Evolutionary conservation across 1,140 invertebrate species (phyloP).

Genomic region (Aphaenogaster rudis): DNA sequence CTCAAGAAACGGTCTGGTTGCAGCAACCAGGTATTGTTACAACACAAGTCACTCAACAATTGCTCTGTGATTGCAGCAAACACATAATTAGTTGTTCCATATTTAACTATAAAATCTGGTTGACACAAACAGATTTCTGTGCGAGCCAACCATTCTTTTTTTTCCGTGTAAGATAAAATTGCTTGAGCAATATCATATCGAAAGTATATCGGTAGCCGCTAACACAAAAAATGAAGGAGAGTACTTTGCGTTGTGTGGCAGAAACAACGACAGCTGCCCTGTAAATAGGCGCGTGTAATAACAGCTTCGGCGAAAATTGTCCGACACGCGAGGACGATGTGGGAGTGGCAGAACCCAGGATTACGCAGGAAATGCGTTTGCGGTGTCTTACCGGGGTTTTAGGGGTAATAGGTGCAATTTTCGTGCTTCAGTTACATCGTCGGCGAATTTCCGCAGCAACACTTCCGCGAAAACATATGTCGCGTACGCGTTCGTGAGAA

Average conservation of each 20-base stretch:
- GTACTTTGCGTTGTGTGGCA: background rate
- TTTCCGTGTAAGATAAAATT: background rate
- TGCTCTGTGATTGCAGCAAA: no score
- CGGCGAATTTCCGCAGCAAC: conserved; percentile 32
- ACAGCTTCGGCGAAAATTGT: conserved; percentile 35
- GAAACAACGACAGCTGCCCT: conserved; percentile 38
- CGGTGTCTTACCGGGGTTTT: conserved; percentile 20
- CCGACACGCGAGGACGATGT: conserved; percentile 43
- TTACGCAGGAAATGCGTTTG: conserved; percentile 52
- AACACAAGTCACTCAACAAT: no score
- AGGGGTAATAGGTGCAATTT: conserved; percentile 49
- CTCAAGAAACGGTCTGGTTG: no score
- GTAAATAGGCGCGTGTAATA: conserved; percentile 43
- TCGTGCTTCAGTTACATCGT: conserved; percentile 28
- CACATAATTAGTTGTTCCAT: no score
- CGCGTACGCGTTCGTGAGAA: conserved; percentile 21
- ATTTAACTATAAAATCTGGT: no score
- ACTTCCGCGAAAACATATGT: conserved; percentile 10
- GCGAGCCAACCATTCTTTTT: no score
- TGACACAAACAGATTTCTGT: no score
- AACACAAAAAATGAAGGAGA: background rate
- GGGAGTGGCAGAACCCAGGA: conserved; percentile 22
- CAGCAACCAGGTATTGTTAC: no score
- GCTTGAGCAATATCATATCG: background rate
- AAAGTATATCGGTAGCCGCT: background rate